phyloP scores from a whole-genome alignment of 2,113 vertebrate genomes.

The Syrrhaptes paradoxus region DNA sequence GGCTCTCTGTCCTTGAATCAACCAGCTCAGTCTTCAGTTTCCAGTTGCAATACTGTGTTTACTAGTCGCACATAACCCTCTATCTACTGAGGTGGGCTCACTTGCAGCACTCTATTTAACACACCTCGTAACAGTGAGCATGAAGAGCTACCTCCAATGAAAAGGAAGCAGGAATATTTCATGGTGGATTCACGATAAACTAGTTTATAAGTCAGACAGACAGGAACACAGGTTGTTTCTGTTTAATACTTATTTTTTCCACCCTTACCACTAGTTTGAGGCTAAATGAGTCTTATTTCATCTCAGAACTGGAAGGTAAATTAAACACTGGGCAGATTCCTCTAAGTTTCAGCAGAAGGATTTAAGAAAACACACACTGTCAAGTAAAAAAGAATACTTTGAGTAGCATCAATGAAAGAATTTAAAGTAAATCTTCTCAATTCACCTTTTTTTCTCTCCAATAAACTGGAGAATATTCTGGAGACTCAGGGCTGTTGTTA shows the following conservation, averaged over 20 bases:
- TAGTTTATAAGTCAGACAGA: background rate
- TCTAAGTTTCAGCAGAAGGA: background rate
- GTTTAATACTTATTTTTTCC: background rate
- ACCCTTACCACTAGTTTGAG: background rate
- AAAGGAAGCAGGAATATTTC: background rate
- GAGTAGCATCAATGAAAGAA: background rate
- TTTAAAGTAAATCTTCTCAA: background rate
- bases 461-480: background rate
- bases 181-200: background rate
- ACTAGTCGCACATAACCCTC: background rate
- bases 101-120: background rate
- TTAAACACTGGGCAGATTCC: background rate
- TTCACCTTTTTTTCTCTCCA: background rate
- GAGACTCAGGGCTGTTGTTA: background rate
- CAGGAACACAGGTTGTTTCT: background rate
- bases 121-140: background rate
- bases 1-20: background rate
- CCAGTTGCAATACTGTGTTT: accelerated
- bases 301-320: background rate
- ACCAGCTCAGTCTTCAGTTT: background rate
- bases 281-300: background rate
- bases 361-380: accelerated
- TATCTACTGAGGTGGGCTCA: background rate
- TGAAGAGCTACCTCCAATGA: background rate
- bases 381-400: background rate